These are phyloP conservation scores for Venusia cambrica DNA, from an alignment of 2,888 invertebrate genomes.

Conservation along the genomic window DNA sequence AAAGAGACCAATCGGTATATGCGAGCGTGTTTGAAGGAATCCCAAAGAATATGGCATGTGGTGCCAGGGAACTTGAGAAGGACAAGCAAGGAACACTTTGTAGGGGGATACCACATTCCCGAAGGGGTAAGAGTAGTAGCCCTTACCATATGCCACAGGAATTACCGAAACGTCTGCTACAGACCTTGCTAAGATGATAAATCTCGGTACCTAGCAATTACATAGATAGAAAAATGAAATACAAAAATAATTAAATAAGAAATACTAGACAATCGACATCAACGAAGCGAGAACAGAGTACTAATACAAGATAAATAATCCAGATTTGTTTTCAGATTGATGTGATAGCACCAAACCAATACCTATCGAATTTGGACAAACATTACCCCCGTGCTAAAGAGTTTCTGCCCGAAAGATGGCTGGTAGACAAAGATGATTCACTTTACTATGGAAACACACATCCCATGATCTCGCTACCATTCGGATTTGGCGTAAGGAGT, in stretches of 20 bases:
- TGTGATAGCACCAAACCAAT: conserved; percentile 87
- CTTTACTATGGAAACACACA: conserved; percentile 70
- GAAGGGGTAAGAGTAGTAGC: conserved; percentile 69
- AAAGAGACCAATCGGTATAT: conserved; percentile 65
- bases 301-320: neutral
- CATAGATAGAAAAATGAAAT: too few relatives aligned
- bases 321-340: conserved; percentile 81
- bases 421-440: conserved; percentile 73
- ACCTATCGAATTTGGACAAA: conserved; percentile 76
- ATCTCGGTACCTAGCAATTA: too few relatives aligned
- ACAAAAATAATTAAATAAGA: too few relatives aligned
- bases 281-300: too few relatives aligned
- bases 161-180: too few relatives aligned
- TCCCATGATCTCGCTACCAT: conserved; percentile 83
- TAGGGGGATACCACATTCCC: conserved; percentile 65
- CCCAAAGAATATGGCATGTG: conserved; percentile 68
- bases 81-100: conserved; percentile 60
- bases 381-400: conserved; percentile 79
- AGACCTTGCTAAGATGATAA: too few relatives aligned
- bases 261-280: conserved; percentile 4
- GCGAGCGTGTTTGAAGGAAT: conserved; percentile 84
- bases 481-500: conserved; percentile 85
- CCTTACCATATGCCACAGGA: too few relatives aligned
- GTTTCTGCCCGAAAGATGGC: conserved; percentile 86
- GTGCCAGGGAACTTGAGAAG: conserved; percentile 58